Conservation (phyloP, 2,113 vertebrate species). For the Hippocampus barbouri region DNA sequence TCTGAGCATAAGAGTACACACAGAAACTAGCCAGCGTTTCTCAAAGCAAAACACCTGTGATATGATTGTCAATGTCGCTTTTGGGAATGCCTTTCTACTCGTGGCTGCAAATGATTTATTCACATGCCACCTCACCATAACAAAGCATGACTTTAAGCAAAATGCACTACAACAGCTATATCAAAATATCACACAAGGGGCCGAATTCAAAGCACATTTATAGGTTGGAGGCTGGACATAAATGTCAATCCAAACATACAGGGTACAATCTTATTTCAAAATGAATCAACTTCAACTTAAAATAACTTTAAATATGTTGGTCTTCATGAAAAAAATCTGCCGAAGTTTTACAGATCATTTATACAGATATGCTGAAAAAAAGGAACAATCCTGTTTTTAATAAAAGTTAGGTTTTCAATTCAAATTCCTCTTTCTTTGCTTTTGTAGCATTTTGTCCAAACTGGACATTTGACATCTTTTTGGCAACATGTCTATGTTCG, state of each 20-base stretch:
- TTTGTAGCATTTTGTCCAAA: too few relatives aligned
- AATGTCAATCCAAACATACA: background rate
- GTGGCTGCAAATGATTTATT: conserved; percentile 34
- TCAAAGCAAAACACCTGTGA: conserved; percentile 44
- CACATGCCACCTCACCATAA: conserved; percentile 25
- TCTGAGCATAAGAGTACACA: conserved; percentile 27
- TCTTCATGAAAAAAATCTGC: background rate
- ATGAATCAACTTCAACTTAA: background rate
- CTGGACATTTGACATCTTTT: too few relatives aligned
- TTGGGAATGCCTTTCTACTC: conserved; percentile 39
- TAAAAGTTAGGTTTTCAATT: too few relatives aligned
- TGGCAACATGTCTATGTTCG: too few relatives aligned
- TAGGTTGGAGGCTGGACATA: background rate
- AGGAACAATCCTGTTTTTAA: too few relatives aligned
- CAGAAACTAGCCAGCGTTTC: conserved; percentile 22
- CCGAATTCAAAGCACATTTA: background rate
- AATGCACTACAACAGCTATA: background rate
- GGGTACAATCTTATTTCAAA: background rate
- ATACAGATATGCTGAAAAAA: too few relatives aligned
- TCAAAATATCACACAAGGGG: background rate
- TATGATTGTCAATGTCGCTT: conserved; percentile 47
- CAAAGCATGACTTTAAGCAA: background rate
- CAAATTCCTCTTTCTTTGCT: too few relatives aligned
- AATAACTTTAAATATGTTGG: conserved; percentile 11
- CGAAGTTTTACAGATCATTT: too few relatives aligned